phyloP scores from a whole-genome alignment of 2,888 invertebrate species.

The Hemithea aestivaria region DNA sequence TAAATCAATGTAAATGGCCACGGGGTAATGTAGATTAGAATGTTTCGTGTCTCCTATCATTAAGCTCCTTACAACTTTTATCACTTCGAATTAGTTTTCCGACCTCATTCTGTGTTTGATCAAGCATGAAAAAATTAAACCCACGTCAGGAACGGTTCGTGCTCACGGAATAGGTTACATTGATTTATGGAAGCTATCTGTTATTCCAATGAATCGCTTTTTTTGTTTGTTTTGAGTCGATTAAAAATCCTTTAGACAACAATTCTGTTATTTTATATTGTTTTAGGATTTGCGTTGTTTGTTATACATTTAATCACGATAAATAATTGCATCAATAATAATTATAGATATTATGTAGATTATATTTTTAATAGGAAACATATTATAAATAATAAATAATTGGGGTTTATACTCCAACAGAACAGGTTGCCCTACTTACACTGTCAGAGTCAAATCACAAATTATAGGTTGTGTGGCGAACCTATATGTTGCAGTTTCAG shows the following conservation, averaged over 20 bases:
- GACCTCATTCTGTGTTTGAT: conserved; percentile 41
- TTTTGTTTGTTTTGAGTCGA: conserved; percentile 25
- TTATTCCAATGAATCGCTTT: conserved; percentile 44
- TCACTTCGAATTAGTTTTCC: conserved; percentile 43
- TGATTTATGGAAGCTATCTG: conserved; percentile 49
- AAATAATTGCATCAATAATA: no score
- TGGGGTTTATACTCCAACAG: no score
- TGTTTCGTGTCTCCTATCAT: conserved; percentile 50
- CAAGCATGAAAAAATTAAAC: conserved; percentile 34
- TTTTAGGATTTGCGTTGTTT: no score
- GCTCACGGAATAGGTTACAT: conserved; percentile 32
- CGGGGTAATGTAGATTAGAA: conserved; percentile 39
- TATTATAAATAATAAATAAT: no score
- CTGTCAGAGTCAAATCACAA: no score
- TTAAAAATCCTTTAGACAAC: conserved; percentile 10
- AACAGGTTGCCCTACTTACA: no score
- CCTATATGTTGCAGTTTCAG: no score
- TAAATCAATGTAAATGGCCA: conserved; percentile 31
- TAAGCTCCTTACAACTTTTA: conserved; percentile 51
- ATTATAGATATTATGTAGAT: no score
- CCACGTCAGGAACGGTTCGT: conserved; percentile 33
- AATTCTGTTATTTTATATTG: no score
- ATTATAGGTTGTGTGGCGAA: no score
- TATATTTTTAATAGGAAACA: no score
- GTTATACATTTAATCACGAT: no score